A percentile compares a stretch with the other conserved stretches of the same genome.
Evolutionary conservation across 2,113 vertebrate genomes (phyloP).

Genomic region (Beaufortia kweichowensis): DNA sequence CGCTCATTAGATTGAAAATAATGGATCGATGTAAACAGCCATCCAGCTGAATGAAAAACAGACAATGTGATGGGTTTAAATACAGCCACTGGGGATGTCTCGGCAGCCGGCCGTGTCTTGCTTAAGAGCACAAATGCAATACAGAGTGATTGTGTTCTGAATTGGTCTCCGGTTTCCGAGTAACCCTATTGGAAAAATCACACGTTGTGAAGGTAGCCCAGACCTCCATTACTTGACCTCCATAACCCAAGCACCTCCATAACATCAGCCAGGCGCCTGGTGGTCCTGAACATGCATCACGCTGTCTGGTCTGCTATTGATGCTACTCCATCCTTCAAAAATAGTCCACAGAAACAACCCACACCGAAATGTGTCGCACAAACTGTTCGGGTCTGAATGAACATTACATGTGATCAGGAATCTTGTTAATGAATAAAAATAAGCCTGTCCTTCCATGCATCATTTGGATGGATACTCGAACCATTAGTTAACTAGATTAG

Average conservation of each 20-base stretch:
- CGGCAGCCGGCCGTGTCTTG: neutral
- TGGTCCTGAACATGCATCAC: conserved; percentile 12
- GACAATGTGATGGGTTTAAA: neutral
- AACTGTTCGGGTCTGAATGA: no score
- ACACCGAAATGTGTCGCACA: no score
- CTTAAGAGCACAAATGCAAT: conserved; percentile 9
- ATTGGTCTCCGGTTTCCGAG: neutral
- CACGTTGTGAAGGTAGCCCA: neutral
- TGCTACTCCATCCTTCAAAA: no score
- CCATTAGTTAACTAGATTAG: neutral
- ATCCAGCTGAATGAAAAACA: conserved; percentile 14
- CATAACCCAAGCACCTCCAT: neutral
- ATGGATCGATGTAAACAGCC: conserved; percentile 25
- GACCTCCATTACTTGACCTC: neutral
- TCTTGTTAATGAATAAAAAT: no score
- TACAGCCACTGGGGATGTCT: neutral
- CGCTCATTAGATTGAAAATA: conserved; percentile 16
- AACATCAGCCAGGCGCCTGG: neutral
- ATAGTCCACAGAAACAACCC: no score
- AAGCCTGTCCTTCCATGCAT: no score
- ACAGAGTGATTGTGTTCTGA: neutral
- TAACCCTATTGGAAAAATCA: neutral
- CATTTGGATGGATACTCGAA: no score
- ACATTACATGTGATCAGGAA: no score
- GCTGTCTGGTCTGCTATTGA: neutral